Evolutionary conservation across 2,888 invertebrate species (phyloP), one percentile per base, ranked within the genome.

Genomic region (Notodonta dromedarius): DNA sequence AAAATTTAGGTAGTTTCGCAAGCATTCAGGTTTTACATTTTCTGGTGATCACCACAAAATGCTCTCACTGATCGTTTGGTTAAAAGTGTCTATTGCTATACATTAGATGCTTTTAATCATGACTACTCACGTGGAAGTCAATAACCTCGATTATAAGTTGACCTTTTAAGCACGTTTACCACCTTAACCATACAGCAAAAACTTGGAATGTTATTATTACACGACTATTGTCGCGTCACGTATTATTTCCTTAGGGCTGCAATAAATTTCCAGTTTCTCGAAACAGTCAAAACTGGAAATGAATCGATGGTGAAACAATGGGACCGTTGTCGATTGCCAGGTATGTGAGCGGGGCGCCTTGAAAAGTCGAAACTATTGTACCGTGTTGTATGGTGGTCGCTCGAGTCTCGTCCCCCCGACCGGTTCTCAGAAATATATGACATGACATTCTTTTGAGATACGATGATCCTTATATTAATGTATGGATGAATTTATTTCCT

Each of bases 381-480:
- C 68, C 76, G 80, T 83, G 81, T 65, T 78, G 78, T 80, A 82
- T 71, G 69, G 68, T 66, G 62, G 62, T 63, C 70, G 66, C 71
- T 74, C 70, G 76, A 78, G 82, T 80, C 84, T 80, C 80, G 79
- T 71, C 76, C 79, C 79, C 72, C 63, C 69, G 83, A 89, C 88
- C 88, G 88, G 89, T 91, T 90, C 86, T 85, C 73, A 80, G 87
- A 88, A 91, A 85, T 83, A 24, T 24, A 83, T 86, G 82, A 89
- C 85, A 80, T 81, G 82, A 83, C 85, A 85, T 88, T 87, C 82
- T 78, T 83, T 78, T 68, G 77, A 81, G 70, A 75, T 76, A 72
- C 67, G 67, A 73, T 65, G 66, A 77, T 71, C 66, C 64, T 63
- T 65, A 24, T 24, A 24, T 24, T 24, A 65, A 50, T 67, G 65